A percentile compares a stretch with the other conserved stretches of the same genome.
phyloP scores from a whole-genome alignment of 2,797 vertebrate genomes.

The Acanthurus lineatus region DNA sequence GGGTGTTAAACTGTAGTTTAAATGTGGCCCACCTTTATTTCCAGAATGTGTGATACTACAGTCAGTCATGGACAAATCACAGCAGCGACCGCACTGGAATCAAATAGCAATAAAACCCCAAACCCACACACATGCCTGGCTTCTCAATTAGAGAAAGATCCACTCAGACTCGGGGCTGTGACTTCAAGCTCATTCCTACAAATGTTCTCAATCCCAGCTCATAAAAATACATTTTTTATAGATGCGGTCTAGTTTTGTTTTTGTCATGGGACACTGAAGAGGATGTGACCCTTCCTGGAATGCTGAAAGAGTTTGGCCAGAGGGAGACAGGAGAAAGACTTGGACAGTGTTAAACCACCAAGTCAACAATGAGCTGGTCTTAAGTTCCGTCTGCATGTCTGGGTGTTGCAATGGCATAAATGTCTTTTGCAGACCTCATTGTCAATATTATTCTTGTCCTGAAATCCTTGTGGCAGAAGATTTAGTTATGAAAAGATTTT shows the following conservation, averaged over 20 bases:
- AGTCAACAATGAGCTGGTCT: conserved; percentile 61
- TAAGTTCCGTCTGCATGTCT: conserved; percentile 49
- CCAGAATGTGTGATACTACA: conserved; percentile 58
- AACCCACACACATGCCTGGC: conserved; percentile 84
- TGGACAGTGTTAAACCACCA: conserved; percentile 67
- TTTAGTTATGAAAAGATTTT: conserved; percentile 37
- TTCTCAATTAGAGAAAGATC: conserved; percentile 82
- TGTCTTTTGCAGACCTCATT: conserved; percentile 55
- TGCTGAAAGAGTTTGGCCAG: conserved; percentile 70
- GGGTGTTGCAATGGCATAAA: conserved; percentile 56
- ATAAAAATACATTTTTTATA: conserved; percentile 83
- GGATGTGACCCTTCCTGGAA: conserved; percentile 84
- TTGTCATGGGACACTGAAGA: conserved; percentile 73
- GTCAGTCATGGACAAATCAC: conserved; percentile 70
- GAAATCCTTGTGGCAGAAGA: conserved; percentile 40
- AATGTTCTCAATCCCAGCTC: conserved; percentile 75
- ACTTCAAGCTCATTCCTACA: conserved; percentile 79
- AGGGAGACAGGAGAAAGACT: conserved; percentile 66
- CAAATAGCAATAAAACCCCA: conserved; percentile 79
- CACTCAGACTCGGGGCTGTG: conserved; percentile 65
- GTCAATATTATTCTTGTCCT: conserved; percentile 43
- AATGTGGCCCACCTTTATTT: conserved; percentile 64
- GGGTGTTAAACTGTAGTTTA: conserved; percentile 34
- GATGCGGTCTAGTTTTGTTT: conserved; percentile 83
- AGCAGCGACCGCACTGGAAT: conserved; percentile 62